Evolutionary conservation across 2,797 vertebrate species (phyloP), one percentile per base, ranked within the genome.

Genomic region (Poeciliopsis presidionis): DNA sequence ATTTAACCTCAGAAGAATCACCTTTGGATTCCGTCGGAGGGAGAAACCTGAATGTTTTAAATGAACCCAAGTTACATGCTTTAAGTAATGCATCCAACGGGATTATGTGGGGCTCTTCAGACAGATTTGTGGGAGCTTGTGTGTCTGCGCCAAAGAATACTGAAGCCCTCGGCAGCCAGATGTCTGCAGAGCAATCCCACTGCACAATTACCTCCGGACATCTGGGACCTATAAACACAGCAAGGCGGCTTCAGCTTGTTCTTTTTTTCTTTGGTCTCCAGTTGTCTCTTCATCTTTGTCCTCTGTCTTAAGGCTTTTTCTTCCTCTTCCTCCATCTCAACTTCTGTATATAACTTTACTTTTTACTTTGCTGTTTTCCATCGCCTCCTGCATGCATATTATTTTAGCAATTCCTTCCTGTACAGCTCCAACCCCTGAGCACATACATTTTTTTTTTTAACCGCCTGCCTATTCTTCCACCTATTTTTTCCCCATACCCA

Each of bases 151-250:
- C 78, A 79, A 69, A 81, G 87, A 91, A 85, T 84, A 89, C 59
- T 45, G 81, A 87, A 8, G 88, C 89, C 80, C 75, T 89, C 80
- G 73, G 90, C 86, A 86, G 88, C 92, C 93, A 93, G 91, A 94
- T 94, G 94, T 93, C 90, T 92, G 84, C 88, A 86, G 73, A 90
- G 83, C 86, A 88, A 92, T 91, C 92, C 90, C 92, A 90, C 82
- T 89, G 87, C 87, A 90, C 90, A 92, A 92, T 93, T 94, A 94
- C 92, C 90, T 92, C 86, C 72, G 79, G 91, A 94, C 92, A 94
- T 94, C 93, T 94, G 94, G 93, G 93, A 91, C 86, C 89, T 84
- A 91, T 92, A 93, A 93, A 89, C 89, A 92, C 84, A 74, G 86
- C 33, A 0, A 86, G 76, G 33, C 2, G 79, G 77, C 83, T 83